A percentile compares a stretch with the other conserved stretches of the same genome.
These are phyloP conservation scores for Pelvicachromis taeniatus DNA, from an alignment of 2,113 vertebrate genomes.

Conservation along the genomic window DNA sequence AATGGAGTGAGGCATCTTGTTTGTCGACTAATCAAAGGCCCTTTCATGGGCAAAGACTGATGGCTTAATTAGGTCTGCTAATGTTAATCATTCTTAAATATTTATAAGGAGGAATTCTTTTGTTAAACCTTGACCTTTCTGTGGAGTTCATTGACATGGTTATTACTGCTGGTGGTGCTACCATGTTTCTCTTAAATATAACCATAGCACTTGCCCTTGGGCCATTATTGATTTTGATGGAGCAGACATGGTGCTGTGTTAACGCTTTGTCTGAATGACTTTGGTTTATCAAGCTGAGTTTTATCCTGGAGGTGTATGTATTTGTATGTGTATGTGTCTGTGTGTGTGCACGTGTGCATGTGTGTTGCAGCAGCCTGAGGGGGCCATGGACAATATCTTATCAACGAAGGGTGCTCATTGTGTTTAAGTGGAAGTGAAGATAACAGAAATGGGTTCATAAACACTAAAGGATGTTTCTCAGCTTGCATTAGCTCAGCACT, in stretches of 20 bases:
- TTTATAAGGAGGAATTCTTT: slow-evolving; percentile 73
- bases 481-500: slow-evolving; percentile 48
- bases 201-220: slow-evolving; percentile 2
- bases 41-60: slow-evolving; percentile 46
- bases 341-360: not conserved
- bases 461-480: not conserved
- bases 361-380: not conserved
- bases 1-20: slow-evolving; percentile 38
- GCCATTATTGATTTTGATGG: slow-evolving; percentile 71
- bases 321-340: not conserved
- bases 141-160: slow-evolving; percentile 69
- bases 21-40: slow-evolving; percentile 63
- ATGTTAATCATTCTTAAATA: slow-evolving; percentile 76
- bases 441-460: slow-evolving; percentile 39
- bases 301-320: slow-evolving; percentile 13
- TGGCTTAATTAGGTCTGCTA: slow-evolving; percentile 70
- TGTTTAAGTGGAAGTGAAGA: slow-evolving; percentile 34
- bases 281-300: slow-evolving; percentile 62
- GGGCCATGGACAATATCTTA: slow-evolving; percentile 21
- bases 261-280: slow-evolving; percentile 59
- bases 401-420: slow-evolving; percentile 35
- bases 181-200: slow-evolving; percentile 41
- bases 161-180: slow-evolving; percentile 53
- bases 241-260: slow-evolving; percentile 48
- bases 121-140: slow-evolving; percentile 77